phyloP scores from a whole-genome alignment of 2,113 vertebrate species.

The Nothocercus nigrocapillus region DNA sequence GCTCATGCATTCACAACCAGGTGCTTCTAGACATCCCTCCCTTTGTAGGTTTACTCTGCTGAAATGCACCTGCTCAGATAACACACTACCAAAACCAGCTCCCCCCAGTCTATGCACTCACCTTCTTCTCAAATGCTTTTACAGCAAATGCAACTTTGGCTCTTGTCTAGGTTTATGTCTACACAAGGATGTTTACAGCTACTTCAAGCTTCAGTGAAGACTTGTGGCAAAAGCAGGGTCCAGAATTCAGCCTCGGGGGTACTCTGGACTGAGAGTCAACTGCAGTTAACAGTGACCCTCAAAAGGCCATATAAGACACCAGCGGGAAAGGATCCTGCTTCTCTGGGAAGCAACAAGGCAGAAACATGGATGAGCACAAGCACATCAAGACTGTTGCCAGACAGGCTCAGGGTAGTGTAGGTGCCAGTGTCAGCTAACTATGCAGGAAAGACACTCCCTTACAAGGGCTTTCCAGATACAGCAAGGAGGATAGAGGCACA shows the following conservation, averaged over 20 bases:
- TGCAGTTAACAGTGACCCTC: not conserved
- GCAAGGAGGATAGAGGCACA: not conserved
- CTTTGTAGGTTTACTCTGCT: not conserved
- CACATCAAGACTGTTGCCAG: not conserved
- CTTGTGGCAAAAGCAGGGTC: not conserved
- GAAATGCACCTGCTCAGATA: not conserved
- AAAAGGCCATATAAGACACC: fast-evolving
- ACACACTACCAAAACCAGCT: not conserved
- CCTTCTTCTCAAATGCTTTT: not conserved
- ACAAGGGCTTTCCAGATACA: not conserved
- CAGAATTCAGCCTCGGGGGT: not conserved
- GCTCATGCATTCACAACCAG: not conserved
- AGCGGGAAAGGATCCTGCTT: not conserved
- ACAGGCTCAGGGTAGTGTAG: not conserved
- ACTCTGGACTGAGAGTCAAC: fast-evolving
- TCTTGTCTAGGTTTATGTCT: not conserved
- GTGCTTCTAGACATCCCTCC: not conserved
- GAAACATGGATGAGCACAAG: not conserved
- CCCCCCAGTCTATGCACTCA: not conserved
- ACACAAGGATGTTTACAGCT: not conserved
- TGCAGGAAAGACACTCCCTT: not conserved
- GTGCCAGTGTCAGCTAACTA: fast-evolving
- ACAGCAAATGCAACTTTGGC: not conserved
- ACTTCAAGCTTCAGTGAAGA: fast-evolving
- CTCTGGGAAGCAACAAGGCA: not conserved